Conservation (phyloP, 2,113 vertebrate genomes). For the Helogale parvula region DNA sequence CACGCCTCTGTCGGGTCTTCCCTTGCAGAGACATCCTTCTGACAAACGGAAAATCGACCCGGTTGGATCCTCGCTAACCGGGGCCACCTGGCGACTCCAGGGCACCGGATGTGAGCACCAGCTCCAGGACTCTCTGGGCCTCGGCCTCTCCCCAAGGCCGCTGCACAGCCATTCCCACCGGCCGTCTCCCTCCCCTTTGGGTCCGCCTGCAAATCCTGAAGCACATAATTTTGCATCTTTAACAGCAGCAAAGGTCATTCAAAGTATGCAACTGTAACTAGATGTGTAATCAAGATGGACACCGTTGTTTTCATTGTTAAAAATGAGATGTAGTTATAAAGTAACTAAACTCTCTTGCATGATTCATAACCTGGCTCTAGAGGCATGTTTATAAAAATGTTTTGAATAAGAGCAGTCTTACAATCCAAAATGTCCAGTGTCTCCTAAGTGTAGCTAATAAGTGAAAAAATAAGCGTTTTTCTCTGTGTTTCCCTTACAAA, state of each 20-base stretch:
- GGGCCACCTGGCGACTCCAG: accelerated
- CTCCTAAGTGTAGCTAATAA: background rate
- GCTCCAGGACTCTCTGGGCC: background rate
- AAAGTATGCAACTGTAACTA: background rate
- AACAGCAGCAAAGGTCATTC: background rate
- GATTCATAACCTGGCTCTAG: background rate
- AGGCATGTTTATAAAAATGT: background rate
- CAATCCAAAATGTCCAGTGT: background rate
- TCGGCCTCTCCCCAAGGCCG: background rate
- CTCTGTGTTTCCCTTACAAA: background rate
- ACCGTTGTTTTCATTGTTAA: background rate
- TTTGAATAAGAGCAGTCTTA: background rate
- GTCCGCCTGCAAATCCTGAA: accelerated
- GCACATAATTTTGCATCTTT: background rate
- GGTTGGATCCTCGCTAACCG: no score
- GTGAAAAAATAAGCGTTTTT: background rate
- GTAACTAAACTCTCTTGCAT: background rate
- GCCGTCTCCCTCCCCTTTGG: background rate
- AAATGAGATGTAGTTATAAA: background rate
- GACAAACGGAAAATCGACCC: background rate
- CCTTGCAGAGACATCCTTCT: background rate
- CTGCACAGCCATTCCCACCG: background rate
- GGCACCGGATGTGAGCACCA: accelerated
- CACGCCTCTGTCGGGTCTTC: background rate
- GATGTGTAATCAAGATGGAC: background rate